Evolutionary conservation across 2,888 invertebrate genomes (phyloP).

Genomic region (Drosophila tripunctata): DNA sequence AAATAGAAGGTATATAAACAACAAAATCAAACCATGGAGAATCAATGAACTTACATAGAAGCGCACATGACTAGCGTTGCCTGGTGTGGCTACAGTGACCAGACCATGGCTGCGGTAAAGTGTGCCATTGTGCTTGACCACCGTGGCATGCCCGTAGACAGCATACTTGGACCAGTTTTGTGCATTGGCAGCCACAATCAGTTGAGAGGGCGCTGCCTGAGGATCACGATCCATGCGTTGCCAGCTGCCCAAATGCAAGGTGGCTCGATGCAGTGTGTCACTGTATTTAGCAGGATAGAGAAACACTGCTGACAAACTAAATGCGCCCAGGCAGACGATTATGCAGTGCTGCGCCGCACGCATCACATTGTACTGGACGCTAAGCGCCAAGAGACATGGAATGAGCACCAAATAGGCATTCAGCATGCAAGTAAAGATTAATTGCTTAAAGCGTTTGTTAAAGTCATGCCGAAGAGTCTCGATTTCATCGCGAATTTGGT

Average conservation of each 20-base stretch:
- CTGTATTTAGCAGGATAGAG: constrained; percentile 89
- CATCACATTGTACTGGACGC: constrained; percentile 91
- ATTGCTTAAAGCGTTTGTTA: constrained; percentile 94
- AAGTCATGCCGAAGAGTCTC: constrained; percentile 93
- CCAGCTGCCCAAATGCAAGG: constrained; percentile 92
- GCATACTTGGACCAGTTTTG: constrained; percentile 86
- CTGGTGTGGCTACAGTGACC: constrained; percentile 94
- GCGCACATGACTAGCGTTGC: constrained; percentile 90
- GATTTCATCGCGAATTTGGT: constrained; percentile 92
- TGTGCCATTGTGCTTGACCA: constrained; percentile 89
- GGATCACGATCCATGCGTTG: constrained; percentile 76
- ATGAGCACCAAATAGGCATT: constrained; percentile 95
- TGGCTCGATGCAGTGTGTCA: constrained; percentile 95
- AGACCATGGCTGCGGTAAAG: constrained; percentile 91
- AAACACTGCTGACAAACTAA: constrained; percentile 91
- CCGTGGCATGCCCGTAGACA: constrained; percentile 91
- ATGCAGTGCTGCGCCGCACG: constrained; percentile 93
- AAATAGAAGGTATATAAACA: not conserved
- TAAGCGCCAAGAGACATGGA: constrained; percentile 94
- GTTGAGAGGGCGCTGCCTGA: constrained; percentile 41
- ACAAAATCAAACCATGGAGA: not conserved
- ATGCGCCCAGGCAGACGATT: constrained; percentile 93
- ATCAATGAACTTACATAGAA: constrained; percentile 91
- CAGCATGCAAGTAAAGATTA: constrained; percentile 91
- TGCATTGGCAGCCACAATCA: constrained; percentile 72